Base-by-base conservation (phyloP, 1,140 invertebrate species). In the Lysiphlebus fabarum region DNA sequence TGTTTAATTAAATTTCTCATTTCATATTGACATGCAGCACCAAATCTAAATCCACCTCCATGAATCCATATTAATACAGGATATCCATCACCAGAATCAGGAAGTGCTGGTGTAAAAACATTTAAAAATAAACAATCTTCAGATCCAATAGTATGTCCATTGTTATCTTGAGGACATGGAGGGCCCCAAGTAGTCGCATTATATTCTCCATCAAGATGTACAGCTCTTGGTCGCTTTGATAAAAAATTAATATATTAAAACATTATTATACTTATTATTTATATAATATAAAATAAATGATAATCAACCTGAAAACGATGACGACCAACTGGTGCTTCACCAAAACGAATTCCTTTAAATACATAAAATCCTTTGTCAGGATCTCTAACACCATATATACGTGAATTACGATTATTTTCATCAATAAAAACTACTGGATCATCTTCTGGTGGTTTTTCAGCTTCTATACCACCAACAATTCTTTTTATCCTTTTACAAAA, bases 31-130 rank as follows among this genome's bases (percentile, higher is more conserved):
- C 81, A 81, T 0, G 86, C 82, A 2, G 87, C 86, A 8, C 88
- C 89, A 60, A 80, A 80, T 64, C 80, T 69, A 62, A 86, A 86
- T 43, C 84, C 84, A 4, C 86, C 86, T 0, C 85, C 85, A 49
- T 86, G 85, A 53, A 86, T 85, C 77, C 83, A 87, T 61, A 87
- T 77, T 14, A 87, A 61, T 2, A 86, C 84, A 5, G 85, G 85
- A 63, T 83, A 71, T 5, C 81, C 79, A 4, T 75, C 78, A 9
- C 73, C 75, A 54, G 78, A 72, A 53, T 83, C 80, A 2, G 83
- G 84, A 56, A 86, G 77, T 40, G 47, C 49, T 6, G 67, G 64
- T 5, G 64, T 65, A 36, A 60, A 66, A 10, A 70, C 60, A 51
- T 70, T 69, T 8, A 69, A 59, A 62, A 66, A 64, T 50, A 65